Conservation (phyloP, 2,797 vertebrate genomes). For the Pangasius mekongensis region DNA sequence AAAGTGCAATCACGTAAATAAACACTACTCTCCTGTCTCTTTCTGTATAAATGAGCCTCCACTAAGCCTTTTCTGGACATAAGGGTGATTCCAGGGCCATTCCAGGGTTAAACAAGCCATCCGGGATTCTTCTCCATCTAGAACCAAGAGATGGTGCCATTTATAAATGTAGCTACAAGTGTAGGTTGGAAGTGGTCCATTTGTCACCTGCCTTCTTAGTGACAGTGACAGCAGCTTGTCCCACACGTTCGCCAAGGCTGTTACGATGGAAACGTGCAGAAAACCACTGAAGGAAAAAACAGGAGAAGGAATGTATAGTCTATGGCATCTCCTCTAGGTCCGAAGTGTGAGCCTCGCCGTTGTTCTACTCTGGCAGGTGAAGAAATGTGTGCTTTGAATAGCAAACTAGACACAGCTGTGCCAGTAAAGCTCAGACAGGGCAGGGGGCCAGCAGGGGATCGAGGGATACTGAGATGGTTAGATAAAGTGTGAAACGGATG, state of each 20-base stretch:
- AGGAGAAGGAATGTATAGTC: conserved; percentile 10
- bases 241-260: conserved; percentile 34
- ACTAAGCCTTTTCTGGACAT: conserved; percentile 15
- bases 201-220: conserved; percentile 55
- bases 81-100: neutral
- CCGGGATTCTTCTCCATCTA: conserved; percentile 30
- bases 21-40: conserved; percentile 37
- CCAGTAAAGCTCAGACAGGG: conserved; percentile 34
- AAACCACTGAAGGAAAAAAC: conserved; percentile 21
- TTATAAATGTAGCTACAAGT: conserved; percentile 50
- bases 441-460: neutral
- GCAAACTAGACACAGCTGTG: conserved; percentile 38
- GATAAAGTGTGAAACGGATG: neutral
- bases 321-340: conserved; percentile 24
- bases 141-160: conserved; percentile 25
- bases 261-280: conserved; percentile 35
- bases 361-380: conserved; percentile 37
- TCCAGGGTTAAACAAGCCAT: conserved; percentile 18
- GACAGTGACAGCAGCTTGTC: conserved; percentile 57
- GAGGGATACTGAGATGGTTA: conserved; percentile 9
- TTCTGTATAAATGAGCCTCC: neutral
- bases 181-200: conserved; percentile 42
- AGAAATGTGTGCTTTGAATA: conserved; percentile 47
- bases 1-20: neutral
- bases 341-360: conserved; percentile 1